A percentile compares a stretch with the other conserved stretches of the same genome.
Conservation (phyloP, 2,113 vertebrate genomes). For the Isurus oxyrinchus region DNA sequence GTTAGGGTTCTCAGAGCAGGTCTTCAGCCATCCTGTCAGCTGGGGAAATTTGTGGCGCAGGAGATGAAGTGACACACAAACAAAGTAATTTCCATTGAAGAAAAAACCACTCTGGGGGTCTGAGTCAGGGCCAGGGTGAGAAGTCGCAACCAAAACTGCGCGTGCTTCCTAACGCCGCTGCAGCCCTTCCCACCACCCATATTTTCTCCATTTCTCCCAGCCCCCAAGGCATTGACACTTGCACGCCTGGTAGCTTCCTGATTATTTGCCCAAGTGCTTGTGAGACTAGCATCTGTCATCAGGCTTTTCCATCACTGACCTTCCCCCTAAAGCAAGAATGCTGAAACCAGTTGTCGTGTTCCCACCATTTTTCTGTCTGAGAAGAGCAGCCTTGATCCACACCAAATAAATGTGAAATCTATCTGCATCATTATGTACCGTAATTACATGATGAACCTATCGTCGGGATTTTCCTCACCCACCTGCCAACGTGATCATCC, state of each 20-base stretch:
- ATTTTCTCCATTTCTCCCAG: neutral
- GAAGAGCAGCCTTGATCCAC: neutral
- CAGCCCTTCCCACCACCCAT: no score
- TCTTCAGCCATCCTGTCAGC: neutral
- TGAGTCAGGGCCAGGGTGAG: neutral
- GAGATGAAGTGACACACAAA: neutral
- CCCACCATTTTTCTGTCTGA: neutral
- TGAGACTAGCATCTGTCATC: neutral
- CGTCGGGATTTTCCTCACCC: no score
- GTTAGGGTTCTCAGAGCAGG: neutral
- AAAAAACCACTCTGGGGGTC: neutral
- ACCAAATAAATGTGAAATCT: neutral
- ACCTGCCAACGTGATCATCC: no score
- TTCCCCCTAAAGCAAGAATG: neutral
- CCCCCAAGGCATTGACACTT: neutral
- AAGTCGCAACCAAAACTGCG: neutral
- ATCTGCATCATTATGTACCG: neutral
- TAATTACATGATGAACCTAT: neutral
- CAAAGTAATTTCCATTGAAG: neutral
- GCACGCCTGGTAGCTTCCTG: neutral
- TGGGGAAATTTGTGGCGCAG: neutral
- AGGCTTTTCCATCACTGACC: neutral
- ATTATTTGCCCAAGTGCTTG: neutral
- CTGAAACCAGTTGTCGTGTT: neutral
- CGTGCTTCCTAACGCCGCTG: accelerated